phyloP scores from a whole-genome alignment of 2,113 vertebrate genomes.

The Arizona elegans region DNA sequence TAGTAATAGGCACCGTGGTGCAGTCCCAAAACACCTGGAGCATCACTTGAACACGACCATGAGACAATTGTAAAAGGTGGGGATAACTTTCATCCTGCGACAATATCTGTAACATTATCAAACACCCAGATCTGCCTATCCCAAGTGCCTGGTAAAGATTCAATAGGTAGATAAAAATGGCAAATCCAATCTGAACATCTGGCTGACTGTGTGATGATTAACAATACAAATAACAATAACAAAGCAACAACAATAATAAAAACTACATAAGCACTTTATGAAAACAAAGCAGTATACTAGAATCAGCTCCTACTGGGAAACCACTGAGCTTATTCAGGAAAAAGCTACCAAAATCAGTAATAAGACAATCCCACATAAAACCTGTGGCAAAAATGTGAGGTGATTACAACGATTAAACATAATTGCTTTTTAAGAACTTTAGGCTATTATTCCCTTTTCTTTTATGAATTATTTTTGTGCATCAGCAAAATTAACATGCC shows the following conservation, averaged over 20 bases:
- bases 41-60: too few relatives aligned
- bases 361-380: not conserved
- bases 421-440: conserved; percentile 1
- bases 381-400: not conserved
- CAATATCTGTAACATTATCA: too few relatives aligned
- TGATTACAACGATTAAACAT: conserved; percentile 2
- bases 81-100: too few relatives aligned
- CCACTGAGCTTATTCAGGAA: not conserved
- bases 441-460: not conserved
- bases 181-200: too few relatives aligned
- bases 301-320: not conserved
- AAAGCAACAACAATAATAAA: too few relatives aligned
- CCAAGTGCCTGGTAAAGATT: too few relatives aligned
- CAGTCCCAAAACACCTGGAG: too few relatives aligned
- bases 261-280: not conserved
- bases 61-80: too few relatives aligned
- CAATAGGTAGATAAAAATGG: too few relatives aligned
- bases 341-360: not conserved
- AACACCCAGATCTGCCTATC: too few relatives aligned
- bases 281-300: not conserved
- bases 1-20: too few relatives aligned
- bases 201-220: too few relatives aligned
- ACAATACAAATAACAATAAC: not conserved
- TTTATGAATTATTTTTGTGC: not conserved
- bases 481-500: conserved; percentile 9